Evolutionary conservation across 2,888 invertebrate genomes (phyloP).

Genomic region (Copidosoma aretas): DNA sequence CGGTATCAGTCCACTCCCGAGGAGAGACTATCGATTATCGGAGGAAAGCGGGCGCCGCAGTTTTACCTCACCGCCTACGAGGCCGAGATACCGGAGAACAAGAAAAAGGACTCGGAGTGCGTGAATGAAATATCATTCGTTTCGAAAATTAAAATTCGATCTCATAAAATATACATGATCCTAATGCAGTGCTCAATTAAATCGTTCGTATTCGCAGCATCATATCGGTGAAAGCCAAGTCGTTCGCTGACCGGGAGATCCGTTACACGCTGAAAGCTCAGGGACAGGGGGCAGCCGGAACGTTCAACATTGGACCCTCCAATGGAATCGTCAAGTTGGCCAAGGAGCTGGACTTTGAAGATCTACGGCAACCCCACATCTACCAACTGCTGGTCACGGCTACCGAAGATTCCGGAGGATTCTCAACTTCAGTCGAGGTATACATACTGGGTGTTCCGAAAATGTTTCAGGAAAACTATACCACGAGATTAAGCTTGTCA

Average conservation of each 20-base stretch:
- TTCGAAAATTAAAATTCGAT: too few relatives aligned
- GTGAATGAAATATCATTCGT: slow-evolving; percentile 56
- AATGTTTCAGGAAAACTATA: too few relatives aligned
- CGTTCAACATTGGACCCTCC: slow-evolving; percentile 93
- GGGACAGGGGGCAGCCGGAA: slow-evolving; percentile 89
- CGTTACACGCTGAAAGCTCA: slow-evolving; percentile 95
- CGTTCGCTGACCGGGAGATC: slow-evolving; percentile 95
- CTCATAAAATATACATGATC: too few relatives aligned
- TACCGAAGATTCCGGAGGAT: slow-evolving; percentile 96
- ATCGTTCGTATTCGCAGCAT: slow-evolving; percentile 70
- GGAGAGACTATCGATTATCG: slow-evolving; percentile 90
- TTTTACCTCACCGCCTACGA: slow-evolving; percentile 96
- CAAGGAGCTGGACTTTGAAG: slow-evolving; percentile 96
- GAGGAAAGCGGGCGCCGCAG: slow-evolving; percentile 97
- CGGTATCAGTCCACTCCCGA: slow-evolving; percentile 90
- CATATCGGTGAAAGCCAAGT: slow-evolving; percentile 95
- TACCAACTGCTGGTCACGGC: slow-evolving; percentile 93
- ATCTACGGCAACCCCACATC: slow-evolving; percentile 90
- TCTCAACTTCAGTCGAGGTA: slow-evolving; percentile 93
- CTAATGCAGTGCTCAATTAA: neutral
- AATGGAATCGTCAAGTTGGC: slow-evolving; percentile 95
- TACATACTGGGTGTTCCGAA: too few relatives aligned
- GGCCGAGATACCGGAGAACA: slow-evolving; percentile 95
- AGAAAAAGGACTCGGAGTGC: slow-evolving; percentile 96
- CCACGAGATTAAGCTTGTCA: neutral